A percentile compares a stretch with the other conserved stretches of the same genome.
These are phyloP conservation scores for Bos taurus DNA, from an alignment of 2,113 vertebrate genomes.

Conservation along the genomic window DNA sequence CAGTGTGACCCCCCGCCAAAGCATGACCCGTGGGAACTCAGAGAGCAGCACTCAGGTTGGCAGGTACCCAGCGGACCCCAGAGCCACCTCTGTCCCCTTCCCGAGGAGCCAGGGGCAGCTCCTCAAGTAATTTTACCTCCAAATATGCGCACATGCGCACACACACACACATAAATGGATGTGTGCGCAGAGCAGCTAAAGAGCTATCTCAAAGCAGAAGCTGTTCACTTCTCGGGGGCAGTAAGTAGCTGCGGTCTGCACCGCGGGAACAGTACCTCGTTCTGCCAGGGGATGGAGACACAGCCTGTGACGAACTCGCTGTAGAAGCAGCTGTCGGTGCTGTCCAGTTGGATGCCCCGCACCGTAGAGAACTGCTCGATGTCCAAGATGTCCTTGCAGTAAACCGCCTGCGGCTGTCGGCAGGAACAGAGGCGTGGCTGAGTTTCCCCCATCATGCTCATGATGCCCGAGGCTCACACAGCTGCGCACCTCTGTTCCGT, in stretches of 20 bases:
- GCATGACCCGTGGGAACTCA: background rate
- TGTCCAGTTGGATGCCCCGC: constrained; percentile 92
- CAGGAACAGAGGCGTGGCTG: background rate
- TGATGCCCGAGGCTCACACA: background rate
- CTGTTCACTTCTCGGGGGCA: background rate
- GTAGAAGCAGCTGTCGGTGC: constrained; percentile 89
- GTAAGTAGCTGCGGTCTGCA: background rate
- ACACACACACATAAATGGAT: background rate
- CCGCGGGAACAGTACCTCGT: constrained; percentile 86
- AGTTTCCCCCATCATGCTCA: background rate
- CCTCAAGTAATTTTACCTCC: background rate
- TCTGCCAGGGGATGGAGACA: constrained; percentile 96
- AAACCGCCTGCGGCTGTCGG: constrained; percentile 88
- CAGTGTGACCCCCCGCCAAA: background rate
- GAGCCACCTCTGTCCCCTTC: background rate
- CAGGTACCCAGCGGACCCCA: background rate
- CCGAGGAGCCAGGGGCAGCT: background rate
- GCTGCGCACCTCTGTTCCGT: fast-evolving
- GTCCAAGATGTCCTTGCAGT: constrained; percentile 92
- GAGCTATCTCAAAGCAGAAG: background rate
- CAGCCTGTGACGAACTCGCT: constrained; percentile 92
- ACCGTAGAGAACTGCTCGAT: constrained; percentile 93
- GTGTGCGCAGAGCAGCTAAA: background rate
- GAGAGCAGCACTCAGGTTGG: background rate
- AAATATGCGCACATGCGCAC: fast-evolving